phyloP scores from a whole-genome alignment of 2,113 vertebrate species.

The Indicator maculatus region DNA sequence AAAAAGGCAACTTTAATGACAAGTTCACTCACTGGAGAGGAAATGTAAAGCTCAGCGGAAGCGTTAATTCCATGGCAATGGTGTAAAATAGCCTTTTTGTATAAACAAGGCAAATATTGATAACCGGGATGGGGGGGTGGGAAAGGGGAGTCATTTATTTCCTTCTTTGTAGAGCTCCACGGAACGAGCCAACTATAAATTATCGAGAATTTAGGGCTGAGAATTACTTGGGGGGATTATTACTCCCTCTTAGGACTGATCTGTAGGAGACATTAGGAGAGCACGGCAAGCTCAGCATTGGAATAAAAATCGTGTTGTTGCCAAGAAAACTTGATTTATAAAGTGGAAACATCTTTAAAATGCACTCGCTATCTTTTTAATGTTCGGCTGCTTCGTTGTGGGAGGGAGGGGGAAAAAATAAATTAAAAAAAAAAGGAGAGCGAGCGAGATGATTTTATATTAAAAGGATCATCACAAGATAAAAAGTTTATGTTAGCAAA shows the following conservation, averaged over 20 bases:
- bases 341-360: constrained; percentile 86
- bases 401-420: constrained; percentile 37
- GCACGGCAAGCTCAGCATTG: constrained; percentile 42
- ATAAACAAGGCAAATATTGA: constrained; percentile 53
- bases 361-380: constrained; percentile 71
- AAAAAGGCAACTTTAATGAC: constrained; percentile 34
- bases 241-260: constrained; percentile 66
- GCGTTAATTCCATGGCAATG: constrained; percentile 44
- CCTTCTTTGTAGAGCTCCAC: constrained; percentile 34
- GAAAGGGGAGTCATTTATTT: constrained; percentile 23
- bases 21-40: constrained; percentile 48
- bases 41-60: constrained; percentile 57
- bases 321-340: constrained; percentile 82
- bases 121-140: neutral
- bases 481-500: constrained; percentile 60
- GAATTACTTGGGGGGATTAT: constrained; percentile 66
- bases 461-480: constrained; percentile 71
- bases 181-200: constrained; percentile 66
- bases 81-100: constrained; percentile 56
- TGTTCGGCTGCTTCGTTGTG: constrained; percentile 67
- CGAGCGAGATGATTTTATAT: constrained; percentile 65
- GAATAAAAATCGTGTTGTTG: constrained; percentile 65
- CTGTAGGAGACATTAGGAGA: constrained; percentile 67
- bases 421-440: too few relatives aligned
- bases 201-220: constrained; percentile 63